Evolutionary conservation across 2,888 invertebrate species (phyloP).

Genomic region (Drosophila multiciliata): DNA sequence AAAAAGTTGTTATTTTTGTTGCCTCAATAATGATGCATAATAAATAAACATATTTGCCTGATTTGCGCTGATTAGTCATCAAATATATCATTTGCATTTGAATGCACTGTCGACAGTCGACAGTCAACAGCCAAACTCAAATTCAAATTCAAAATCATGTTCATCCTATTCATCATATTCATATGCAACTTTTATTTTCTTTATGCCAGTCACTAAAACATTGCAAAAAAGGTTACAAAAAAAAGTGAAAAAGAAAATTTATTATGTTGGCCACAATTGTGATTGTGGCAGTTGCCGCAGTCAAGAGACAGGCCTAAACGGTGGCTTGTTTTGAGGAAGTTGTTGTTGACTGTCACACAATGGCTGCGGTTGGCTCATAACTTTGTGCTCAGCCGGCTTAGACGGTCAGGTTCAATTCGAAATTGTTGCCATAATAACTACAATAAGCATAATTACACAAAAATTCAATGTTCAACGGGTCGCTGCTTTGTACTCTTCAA

Average conservation of each 20-base stretch:
- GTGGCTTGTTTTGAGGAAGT: constrained; percentile 52
- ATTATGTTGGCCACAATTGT: constrained; percentile 31
- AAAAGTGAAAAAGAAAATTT: constrained; percentile 24
- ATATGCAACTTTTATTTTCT: constrained; percentile 14
- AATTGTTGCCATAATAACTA: constrained; percentile 48
- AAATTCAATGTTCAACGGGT: constrained; percentile 9
- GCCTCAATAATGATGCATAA: constrained; percentile 68
- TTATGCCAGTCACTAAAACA: constrained; percentile 34
- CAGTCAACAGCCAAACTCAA: constrained; percentile 6
- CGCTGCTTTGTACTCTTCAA: constrained; percentile 38
- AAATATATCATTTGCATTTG: constrained; percentile 33
- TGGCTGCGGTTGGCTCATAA: constrained; percentile 42
- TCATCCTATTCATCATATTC: constrained; percentile 11
- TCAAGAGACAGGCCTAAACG: constrained; percentile 36
- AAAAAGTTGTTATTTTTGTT: neutral
- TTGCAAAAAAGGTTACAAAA: constrained; percentile 10
- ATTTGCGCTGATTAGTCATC: constrained; percentile 51
- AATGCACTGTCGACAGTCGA: constrained; percentile 41
- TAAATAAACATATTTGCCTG: constrained; percentile 52
- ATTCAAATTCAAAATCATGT: constrained; percentile 19
- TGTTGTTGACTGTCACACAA: constrained; percentile 56
- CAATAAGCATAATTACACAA: constrained; percentile 33
- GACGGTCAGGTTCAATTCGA: constrained; percentile 66
- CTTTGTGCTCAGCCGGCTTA: constrained; percentile 35
- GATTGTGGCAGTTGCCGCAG: constrained; percentile 25